phyloP scores from a whole-genome alignment of 2,797 vertebrate species.

The Lutra lutra region DNA sequence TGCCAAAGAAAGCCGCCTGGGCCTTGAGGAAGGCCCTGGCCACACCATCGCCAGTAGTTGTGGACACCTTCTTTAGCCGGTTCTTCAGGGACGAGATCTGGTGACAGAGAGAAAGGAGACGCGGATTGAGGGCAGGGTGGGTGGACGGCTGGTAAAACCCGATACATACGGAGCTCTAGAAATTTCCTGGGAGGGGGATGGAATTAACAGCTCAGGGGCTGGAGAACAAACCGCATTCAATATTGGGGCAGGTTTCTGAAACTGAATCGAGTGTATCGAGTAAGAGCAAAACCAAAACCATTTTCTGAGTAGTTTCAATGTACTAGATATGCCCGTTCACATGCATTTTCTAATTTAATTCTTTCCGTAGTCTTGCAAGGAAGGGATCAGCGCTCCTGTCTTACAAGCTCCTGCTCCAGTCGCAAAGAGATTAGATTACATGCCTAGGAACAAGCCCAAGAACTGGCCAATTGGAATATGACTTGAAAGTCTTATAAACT shows the following conservation, averaged over 20 bases:
- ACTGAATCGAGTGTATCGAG: background rate
- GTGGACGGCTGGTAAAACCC: background rate
- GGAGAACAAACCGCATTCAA: background rate
- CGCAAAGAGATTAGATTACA: background rate
- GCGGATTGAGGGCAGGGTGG: background rate
- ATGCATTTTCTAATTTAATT: conserved; percentile 30
- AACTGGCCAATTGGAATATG: background rate
- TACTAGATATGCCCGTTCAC: background rate
- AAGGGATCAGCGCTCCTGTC: background rate
- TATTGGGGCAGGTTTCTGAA: background rate
- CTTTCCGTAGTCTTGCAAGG: background rate
- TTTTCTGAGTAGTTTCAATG: background rate
- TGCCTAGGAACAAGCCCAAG: background rate
- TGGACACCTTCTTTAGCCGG: conserved; percentile 96
- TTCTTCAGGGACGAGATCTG: conserved; percentile 96
- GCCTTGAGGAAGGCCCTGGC: conserved; percentile 96
- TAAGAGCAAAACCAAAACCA: conserved; percentile 44
- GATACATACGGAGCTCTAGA: background rate
- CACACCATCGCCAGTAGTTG: conserved; percentile 95
- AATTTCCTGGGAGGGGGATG: background rate
- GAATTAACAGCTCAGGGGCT: background rate
- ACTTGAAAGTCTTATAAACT: background rate
- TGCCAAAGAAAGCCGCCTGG: conserved; percentile 96
- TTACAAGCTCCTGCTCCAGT: background rate
- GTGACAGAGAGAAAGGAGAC: conserved; percentile 54